Base-by-base conservation (phyloP, 1,140 invertebrate genomes). In the Monomorium pharaonis region DNA sequence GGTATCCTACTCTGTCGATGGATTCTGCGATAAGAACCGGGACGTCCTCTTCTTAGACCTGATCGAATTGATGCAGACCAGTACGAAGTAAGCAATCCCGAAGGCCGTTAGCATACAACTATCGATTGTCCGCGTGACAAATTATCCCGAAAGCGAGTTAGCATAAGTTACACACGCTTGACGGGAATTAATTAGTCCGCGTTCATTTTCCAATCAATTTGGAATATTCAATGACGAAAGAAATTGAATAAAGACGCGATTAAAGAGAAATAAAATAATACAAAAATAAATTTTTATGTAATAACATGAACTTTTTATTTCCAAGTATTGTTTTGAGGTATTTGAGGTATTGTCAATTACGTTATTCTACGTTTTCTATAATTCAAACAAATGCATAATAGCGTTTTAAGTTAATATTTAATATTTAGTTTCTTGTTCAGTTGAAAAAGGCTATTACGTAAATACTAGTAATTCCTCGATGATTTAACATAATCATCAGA, bases 11-110 rank as follows among this genome's bases (percentile, higher is more conserved):
- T 95, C 96, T 84, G 96, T 97, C 33, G 96, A 97, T 33, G 97
- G 96, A n/a, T 98, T 98, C 92, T 97, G 97, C 94, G 97, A 98
- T 89, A 96, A 97, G 90, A 98, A 98, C 93, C 95, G 97, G 72
- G 97, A 98, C 91, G 96, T 97, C 37, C 94, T 98, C 10, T 97
- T 97, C 92, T 94, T 95, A 37, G 97, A 98, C 93, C 95, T 98
- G 27, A 96, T 98, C 88, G 96, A 97, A 89, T 93, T 98, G 6
- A 97, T 98, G 97, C 96, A 97, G 89, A 95, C 95, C 1, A 97
- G 97, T 92, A 93, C 93, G n/a, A 97, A 96, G 97, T 97, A 93
- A 95, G 95, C 95, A 65, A 60, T 75, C 4, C 67, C 44, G 58
- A 78, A 21, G 56, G 37, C 75, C 56, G 12, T 62, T 47, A 27